Evolutionary conservation across 1,140 invertebrate species (phyloP), one percentile per base, ranked within the genome.

Genomic region (Zaprionus africanus): DNA sequence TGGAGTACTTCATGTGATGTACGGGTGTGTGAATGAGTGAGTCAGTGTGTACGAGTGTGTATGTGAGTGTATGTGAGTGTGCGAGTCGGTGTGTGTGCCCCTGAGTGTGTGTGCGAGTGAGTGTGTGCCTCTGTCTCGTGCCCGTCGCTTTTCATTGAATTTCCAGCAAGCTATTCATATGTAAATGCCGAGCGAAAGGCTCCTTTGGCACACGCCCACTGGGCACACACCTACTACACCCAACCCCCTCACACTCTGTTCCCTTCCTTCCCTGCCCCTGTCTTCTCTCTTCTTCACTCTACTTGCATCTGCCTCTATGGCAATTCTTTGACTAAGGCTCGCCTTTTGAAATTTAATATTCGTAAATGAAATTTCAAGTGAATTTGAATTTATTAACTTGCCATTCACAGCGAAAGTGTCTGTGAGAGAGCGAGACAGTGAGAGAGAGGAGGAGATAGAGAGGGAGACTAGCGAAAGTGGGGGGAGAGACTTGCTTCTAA

Each of bases 311-410:
- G 43, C 43, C 4, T 22, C 4, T 9, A 34, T 71, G 78, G 51
- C 61, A 70, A 22, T 51, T 76, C 64, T 79, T 76, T 69, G 43
- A 13, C 51, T 36, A 24, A 28, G 38, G 62, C 41, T 56, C 58
- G 61, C 41, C 61, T 66, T 71, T 65, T 59, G 68, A 87, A 82
- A 80, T 80, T 78, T 80, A 79, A 83, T 86, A 86, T 75, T 62
- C 69, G 56, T 71, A 87, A 80, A 83, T 83, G 68, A 72, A 79
- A 80, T 81, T 72, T 59, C 72, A 82, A 86, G 79, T 82, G 82
- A 65, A 72, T 81, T 87, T 87, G 78, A 84, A 87, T 87, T 88
- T 88, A 82, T 86, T 76, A 86, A 76, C 64, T 66, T 70, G 62
- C 41, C 70, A 56, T 69, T 61, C 57, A 72, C 53, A 58, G 46